Base-by-base conservation (phyloP, 2,797 vertebrate species). In the Gambelia wislizenii region DNA sequence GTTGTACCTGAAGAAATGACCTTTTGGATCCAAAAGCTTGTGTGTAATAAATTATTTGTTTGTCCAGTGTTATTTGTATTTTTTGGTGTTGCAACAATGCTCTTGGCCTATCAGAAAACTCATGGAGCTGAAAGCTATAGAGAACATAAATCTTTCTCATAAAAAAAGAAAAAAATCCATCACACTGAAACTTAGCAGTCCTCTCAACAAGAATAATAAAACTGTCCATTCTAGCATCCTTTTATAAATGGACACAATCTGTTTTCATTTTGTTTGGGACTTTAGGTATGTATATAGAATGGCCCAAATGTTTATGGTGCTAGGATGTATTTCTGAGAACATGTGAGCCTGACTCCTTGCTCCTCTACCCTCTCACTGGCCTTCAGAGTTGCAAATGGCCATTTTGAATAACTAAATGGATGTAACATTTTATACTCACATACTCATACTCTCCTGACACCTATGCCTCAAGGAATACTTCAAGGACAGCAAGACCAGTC, bases 21-120 rank as follows among this genome's bases (percentile, higher is more conserved):
- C 87, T 92, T 92, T 89, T 44, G 85, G 75, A 72, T 81, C 52
- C 75, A 67, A 92, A 90, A 88, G 67, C 80, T 89, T 90, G 16
- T 16, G n/a, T 79, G 0, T 61, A 84, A 86, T 70, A 87, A 79
- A 72, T 36, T 91, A 80, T 89, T 90, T 87, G 54, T 72, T 92
- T 87, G 84, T 67, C 44, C 27, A 59, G 67, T 0, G 0, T 83
- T 92, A 36, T 33, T 27, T 86, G n/a, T 89, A 7, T 79, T 85
- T 59, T 90, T 89, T 82, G 22, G 47, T 18, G 56, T 89, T 86
- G 87, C 3, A 85, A 36, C 59, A 70, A 91, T 83, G 78, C 22
- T 67, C 69, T 86, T 75, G 76, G 72, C 70, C 18, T 83, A 82
- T 76, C 44, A 30, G 47, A 69, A 78, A 42, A 75, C 44, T 44